Evolutionary conservation across 2,797 vertebrate genomes (phyloP).

Genomic region (Mormyrops boulengeri): DNA sequence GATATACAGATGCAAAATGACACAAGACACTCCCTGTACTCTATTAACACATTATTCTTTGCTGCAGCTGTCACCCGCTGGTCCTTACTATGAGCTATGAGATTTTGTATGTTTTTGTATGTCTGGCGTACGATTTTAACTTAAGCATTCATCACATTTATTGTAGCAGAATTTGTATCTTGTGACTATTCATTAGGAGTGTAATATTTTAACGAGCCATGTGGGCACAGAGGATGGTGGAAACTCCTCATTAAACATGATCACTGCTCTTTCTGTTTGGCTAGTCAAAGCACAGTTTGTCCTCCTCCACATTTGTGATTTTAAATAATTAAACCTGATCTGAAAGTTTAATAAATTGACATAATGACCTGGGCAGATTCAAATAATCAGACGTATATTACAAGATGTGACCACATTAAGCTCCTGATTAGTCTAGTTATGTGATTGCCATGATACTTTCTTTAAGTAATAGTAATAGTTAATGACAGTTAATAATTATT

Average conservation of each 20-base stretch:
- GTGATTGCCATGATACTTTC: not conserved
- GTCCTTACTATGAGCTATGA: not conserved
- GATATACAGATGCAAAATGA: not conserved
- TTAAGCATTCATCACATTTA: slow-evolving; percentile 8
- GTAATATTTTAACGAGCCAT: not conserved
- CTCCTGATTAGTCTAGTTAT: not conserved
- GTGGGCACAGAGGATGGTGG: not conserved
- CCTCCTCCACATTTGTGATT: not conserved
- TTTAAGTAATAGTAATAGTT: not conserved
- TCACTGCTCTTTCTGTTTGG: not conserved
- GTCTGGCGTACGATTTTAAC: not conserved
- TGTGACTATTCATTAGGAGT: not conserved
- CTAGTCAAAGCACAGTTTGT: not conserved
- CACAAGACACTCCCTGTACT: not conserved
- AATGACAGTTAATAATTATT: not conserved
- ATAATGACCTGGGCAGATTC: not conserved
- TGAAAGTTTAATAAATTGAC: not conserved
- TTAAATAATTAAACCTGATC: not conserved
- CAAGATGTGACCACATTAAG: too few species aligned
- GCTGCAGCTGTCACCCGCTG: not conserved
- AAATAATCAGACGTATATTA: not conserved
- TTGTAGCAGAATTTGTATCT: not conserved
- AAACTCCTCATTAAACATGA: not conserved
- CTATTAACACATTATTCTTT: not conserved
- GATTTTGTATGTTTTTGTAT: not conserved